Evolutionary conservation across 2,888 invertebrate genomes (phyloP).

Genomic region (Scaptomyza caliginosa): DNA sequence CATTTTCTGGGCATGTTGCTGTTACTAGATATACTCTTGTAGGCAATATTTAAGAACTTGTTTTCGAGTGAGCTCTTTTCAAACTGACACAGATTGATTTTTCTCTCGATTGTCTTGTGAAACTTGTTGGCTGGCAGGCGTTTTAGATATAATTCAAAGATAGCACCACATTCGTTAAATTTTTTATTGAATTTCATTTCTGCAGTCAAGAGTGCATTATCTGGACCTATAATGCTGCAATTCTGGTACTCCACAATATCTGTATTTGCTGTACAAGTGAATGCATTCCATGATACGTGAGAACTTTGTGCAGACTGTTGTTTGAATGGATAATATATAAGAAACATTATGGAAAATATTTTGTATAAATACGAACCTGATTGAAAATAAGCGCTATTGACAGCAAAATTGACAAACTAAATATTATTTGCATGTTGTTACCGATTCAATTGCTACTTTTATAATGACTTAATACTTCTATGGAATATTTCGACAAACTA

Average conservation of each 20-base stretch:
- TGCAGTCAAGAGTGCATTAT: conserved; percentile 18
- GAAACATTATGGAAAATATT: background rate
- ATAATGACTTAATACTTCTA: conserved; percentile 10
- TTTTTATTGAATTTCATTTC: conserved; percentile 20
- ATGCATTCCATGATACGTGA: conserved; percentile 32
- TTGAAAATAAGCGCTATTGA: background rate
- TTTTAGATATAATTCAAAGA: conserved; percentile 18
- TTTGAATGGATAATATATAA: background rate
- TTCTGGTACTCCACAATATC: conserved; percentile 9
- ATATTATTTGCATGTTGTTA: conserved; percentile 1
- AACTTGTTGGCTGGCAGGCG: background rate
- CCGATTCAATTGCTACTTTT: background rate
- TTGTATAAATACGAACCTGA: conserved; percentile 2
- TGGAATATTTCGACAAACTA: background rate
- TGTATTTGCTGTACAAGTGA: conserved; percentile 29
- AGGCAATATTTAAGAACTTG: conserved; percentile 24
- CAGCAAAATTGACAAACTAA: background rate
- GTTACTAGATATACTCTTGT: conserved; percentile 23
- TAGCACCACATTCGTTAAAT: conserved; percentile 12
- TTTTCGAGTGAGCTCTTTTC: conserved; percentile 11
- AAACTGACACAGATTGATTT: conserved; percentile 43
- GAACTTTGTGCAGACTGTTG: conserved; percentile 12
- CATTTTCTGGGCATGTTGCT: conserved; percentile 31
- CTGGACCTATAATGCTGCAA: conserved; percentile 29
- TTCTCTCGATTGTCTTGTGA: conserved; percentile 31